Evolutionary conservation across 2,888 invertebrate species (phyloP).

Genomic region (Tipula helvola): DNA sequence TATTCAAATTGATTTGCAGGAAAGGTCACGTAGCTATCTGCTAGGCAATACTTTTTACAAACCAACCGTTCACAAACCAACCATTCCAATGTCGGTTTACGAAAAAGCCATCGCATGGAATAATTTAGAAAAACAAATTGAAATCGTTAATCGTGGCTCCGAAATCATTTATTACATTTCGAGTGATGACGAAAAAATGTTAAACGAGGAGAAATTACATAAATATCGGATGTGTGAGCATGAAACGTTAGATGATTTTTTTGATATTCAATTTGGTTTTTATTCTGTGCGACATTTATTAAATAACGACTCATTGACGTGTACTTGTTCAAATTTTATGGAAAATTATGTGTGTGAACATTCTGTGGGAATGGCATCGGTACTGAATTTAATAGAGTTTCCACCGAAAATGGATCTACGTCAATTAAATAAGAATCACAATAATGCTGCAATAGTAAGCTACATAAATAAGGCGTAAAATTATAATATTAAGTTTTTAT

Average conservation of each 20-base stretch:
- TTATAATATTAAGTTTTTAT: background rate
- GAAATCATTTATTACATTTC: background rate
- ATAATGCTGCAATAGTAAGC: background rate
- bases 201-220: background rate
- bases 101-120: background rate
- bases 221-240: background rate
- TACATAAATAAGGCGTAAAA: background rate
- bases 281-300: background rate
- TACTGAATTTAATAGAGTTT: background rate
- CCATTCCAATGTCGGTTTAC: background rate
- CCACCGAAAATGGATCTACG: background rate
- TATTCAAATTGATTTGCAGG: background rate
- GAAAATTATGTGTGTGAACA: background rate
- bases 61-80: background rate
- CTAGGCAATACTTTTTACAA: background rate
- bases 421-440: background rate
- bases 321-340: background rate
- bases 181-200: background rate
- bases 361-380: background rate
- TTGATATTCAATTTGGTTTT: background rate
- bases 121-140: background rate
- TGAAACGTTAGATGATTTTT: background rate
- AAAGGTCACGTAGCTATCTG: background rate
- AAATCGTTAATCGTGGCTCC: background rate
- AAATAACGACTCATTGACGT: background rate